These are phyloP conservation scores for Dolichomitus sp. DNA, from an alignment of 2,888 invertebrate genomes.

Conservation along the genomic window DNA sequence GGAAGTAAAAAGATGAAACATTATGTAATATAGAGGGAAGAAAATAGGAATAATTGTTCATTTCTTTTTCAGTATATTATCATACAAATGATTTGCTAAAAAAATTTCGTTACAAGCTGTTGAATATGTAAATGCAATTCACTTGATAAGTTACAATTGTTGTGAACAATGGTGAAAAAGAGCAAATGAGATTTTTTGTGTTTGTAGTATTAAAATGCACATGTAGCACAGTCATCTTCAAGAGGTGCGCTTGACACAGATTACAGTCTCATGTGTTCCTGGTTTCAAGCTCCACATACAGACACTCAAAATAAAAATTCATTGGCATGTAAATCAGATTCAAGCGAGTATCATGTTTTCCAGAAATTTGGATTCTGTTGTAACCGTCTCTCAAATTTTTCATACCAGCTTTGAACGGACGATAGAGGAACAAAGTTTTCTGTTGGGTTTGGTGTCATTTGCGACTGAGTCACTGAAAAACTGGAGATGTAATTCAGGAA, in stretches of 20 bases:
- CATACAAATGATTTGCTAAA: slow-evolving; percentile 50
- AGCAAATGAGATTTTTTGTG: not conserved
- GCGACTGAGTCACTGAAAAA: slow-evolving; percentile 93
- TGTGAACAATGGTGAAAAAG: slow-evolving; percentile 31
- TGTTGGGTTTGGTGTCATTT: slow-evolving; percentile 92
- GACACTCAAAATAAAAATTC: slow-evolving; percentile 18
- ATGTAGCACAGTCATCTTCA: not conserved
- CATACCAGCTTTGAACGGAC: slow-evolving; percentile 97
- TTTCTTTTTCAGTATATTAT: slow-evolving; percentile 22
- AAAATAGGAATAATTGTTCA: not conserved
- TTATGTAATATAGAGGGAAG: not conserved
- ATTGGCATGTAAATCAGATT: not conserved
- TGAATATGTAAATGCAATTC: slow-evolving; percentile 33
- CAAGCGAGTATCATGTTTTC: slow-evolving; percentile 88
- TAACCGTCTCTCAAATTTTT: slow-evolving; percentile 95
- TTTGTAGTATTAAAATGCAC: slow-evolving; percentile 41
- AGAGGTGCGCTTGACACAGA: not conserved
- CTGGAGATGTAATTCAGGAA: slow-evolving; percentile 97
- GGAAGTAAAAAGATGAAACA: not conserved
- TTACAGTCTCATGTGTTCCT: not conserved
- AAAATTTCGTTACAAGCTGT: slow-evolving; percentile 46
- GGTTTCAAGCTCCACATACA: not conserved
- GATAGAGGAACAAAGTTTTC: slow-evolving; percentile 96
- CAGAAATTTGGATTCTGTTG: slow-evolving; percentile 98
- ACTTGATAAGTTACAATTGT: not conserved